Percentiles rank a stretch among this genome's conserved stretches.
These are phyloP conservation scores for Drosophila pseudotalamancana DNA, from an alignment of 2,888 invertebrate species.

Conservation along the genomic window DNA sequence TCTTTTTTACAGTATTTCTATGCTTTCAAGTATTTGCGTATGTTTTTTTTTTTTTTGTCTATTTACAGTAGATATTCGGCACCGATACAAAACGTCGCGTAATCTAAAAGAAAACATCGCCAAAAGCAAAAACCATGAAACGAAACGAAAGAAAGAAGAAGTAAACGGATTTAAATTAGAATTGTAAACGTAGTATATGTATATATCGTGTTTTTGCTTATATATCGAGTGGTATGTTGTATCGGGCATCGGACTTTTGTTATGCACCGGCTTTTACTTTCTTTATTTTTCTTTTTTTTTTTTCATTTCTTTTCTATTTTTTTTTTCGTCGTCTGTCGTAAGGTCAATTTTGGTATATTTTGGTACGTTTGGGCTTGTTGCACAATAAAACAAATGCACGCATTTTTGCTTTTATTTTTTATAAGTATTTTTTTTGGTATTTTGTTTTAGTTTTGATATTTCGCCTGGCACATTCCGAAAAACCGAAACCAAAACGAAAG, in stretches of 20 bases:
- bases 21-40: slow-evolving; percentile 46
- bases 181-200: slow-evolving; percentile 26
- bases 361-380: slow-evolving; percentile 37
- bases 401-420: slow-evolving; percentile 21
- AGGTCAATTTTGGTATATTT: slow-evolving; percentile 63
- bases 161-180: slow-evolving; percentile 72
- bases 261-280: slow-evolving; percentile 61
- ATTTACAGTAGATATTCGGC: slow-evolving; percentile 85
- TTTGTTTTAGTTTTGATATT: slow-evolving; percentile 19
- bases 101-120: slow-evolving; percentile 84
- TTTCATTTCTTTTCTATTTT: background rate
- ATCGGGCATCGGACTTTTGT: slow-evolving; percentile 54
- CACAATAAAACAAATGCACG: slow-evolving; percentile 12
- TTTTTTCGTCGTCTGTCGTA: slow-evolving; percentile 48
- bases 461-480: slow-evolving; percentile 52
- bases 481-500: slow-evolving; percentile 44
- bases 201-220: slow-evolving; percentile 21
- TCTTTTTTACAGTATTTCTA: slow-evolving; percentile 31
- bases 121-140: slow-evolving; percentile 82
- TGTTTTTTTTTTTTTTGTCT: slow-evolving; percentile 57
- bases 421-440: slow-evolving; percentile 6
- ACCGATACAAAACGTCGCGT: slow-evolving; percentile 85
- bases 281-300: background rate
- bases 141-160: slow-evolving; percentile 82
- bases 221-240: slow-evolving; percentile 20